Base-by-base conservation (phyloP, 1,140 invertebrate species). In the Drosophila aff. region DNA sequence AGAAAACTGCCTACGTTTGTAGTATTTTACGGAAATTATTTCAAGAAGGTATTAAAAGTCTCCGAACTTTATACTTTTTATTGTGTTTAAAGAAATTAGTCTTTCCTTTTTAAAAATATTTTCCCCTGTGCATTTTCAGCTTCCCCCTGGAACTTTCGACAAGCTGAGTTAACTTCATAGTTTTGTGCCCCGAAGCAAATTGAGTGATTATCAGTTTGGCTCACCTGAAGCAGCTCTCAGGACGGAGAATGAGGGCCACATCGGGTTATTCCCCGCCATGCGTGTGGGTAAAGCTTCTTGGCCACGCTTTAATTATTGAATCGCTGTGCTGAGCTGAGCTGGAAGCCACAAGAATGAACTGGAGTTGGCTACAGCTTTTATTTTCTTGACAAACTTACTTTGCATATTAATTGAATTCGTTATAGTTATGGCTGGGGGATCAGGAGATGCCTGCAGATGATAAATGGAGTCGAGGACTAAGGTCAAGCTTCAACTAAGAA, bases 161-260 rank as follows among this genome's bases (percentile, higher is more conserved):
- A 80, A 87, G 83, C 86, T 83, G 80, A 89, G 69, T 84, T 79
- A 89, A 89, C 85, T 79, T 89, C 84, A 81, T 81, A 89, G 81
- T 81, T 81, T 84, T 81, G 67, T 85, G 81, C 78, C 85, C 64
- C 43, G 46, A 40, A 79, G 85, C 85, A 81, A 89, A 89, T 89
- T 89, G 85, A 89, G 85, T 89, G 85, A 90, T 89, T 89, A 89
- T 89, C 81, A 89, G 85, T 90, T 90, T 71, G 79, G 69, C 69
- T 84, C 58, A 89, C 83, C 83, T 89, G 68, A 43, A 62, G 49
- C 38, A 21, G 28, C 23, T 31, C 63, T 44, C 38, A 7, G 16
- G 46, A 28, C 3, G 40, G 50, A 9, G 31, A 18, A 16, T 6
- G 7, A 18, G 1, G 21, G 23, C 21, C 6, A 7, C 6, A 31